Evolutionary conservation across 1,140 invertebrate genomes (phyloP).

Genomic region (Mizuhopecten yessoensis): DNA sequence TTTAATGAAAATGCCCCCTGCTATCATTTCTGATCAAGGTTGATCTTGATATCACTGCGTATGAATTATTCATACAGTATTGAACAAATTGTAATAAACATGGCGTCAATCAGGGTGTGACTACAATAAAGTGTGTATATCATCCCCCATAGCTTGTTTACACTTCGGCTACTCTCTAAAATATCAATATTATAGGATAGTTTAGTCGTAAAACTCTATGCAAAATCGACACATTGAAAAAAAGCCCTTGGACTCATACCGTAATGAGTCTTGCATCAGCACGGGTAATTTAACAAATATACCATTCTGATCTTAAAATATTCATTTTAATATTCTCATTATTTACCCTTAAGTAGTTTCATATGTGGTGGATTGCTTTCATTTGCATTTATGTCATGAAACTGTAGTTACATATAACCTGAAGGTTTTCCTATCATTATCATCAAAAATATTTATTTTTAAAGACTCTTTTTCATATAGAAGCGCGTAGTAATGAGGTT

Average conservation of each 20-base stretch:
- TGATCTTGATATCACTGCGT: neutral
- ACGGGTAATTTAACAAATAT: too few relatives aligned
- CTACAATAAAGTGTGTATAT: neutral
- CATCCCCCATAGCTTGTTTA: neutral
- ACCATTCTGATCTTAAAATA: too few relatives aligned
- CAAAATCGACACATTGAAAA: neutral
- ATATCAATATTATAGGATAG: neutral
- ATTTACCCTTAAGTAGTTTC: too few relatives aligned
- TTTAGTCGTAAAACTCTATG: neutral
- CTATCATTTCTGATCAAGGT: neutral
- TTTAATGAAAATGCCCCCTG: conserved; percentile 10
- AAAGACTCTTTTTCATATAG: too few relatives aligned
- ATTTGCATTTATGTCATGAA: too few relatives aligned
- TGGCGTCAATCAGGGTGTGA: neutral
- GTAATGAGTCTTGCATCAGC: neutral
- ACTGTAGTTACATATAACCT: too few relatives aligned
- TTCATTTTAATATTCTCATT: too few relatives aligned
- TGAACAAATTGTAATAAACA: neutral
- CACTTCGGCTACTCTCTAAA: neutral
- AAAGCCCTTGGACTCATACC: neutral
- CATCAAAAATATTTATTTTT: too few relatives aligned
- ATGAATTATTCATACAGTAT: neutral
- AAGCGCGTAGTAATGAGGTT: too few relatives aligned
- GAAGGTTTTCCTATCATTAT: too few relatives aligned
- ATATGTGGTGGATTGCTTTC: too few relatives aligned